Evolutionary conservation across 2,888 invertebrate genomes (phyloP).

Genomic region (Brassicogethes aeneus): DNA sequence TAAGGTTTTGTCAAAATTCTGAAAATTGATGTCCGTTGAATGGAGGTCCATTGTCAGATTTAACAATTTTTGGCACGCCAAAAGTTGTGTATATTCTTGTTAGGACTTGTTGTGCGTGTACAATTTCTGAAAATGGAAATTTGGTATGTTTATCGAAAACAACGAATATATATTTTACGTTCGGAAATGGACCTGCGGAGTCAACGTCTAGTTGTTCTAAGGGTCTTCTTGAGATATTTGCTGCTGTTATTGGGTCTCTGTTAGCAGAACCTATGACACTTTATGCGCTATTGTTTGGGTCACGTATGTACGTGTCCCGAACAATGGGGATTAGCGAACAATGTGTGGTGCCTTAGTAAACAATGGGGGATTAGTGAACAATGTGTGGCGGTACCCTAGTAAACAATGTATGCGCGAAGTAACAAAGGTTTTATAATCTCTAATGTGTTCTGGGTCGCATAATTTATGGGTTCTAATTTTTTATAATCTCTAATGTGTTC

Average conservation of each 20-base stretch:
- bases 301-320: too few relatives aligned
- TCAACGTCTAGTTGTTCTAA: constrained; percentile 10
- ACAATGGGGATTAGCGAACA: too few relatives aligned
- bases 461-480: too few relatives aligned
- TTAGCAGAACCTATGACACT: too few relatives aligned
- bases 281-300: too few relatives aligned
- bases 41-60: constrained; percentile 13
- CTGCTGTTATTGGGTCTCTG: constrained; percentile 3
- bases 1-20: constrained; percentile 5
- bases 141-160: constrained; percentile 12
- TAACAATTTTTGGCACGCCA: constrained; percentile 8
- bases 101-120: constrained; percentile 6
- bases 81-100: constrained; percentile 7
- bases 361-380: too few relatives aligned
- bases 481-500: too few relatives aligned
- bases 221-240: neutral
- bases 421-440: too few relatives aligned
- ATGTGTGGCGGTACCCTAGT: too few relatives aligned
- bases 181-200: constrained; percentile 12
- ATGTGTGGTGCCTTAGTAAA: too few relatives aligned
- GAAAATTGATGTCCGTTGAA: constrained; percentile 11
- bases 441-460: too few relatives aligned
- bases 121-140: constrained; percentile 9
- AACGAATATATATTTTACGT: constrained; percentile 9
- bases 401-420: too few relatives aligned